Evolutionary conservation across 2,888 invertebrate species (phyloP).

Genomic region (Heteromyza rotundicornis): DNA sequence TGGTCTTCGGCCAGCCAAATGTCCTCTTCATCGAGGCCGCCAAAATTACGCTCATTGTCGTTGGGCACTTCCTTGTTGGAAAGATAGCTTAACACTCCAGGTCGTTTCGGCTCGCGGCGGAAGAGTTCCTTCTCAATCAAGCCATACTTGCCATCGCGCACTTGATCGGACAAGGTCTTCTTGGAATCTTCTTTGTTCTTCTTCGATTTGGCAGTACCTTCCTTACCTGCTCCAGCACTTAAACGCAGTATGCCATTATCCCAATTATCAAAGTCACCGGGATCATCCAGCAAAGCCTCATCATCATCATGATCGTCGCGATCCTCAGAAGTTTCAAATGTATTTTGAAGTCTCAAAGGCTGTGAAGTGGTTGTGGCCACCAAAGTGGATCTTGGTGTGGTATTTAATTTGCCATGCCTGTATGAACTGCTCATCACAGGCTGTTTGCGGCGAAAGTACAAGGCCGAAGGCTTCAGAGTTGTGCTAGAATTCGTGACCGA

Average conservation of each 20-base stretch:
- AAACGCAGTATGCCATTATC: constrained; percentile 73
- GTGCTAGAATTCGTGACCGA: constrained; percentile 33
- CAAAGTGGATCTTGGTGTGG: constrained; percentile 20
- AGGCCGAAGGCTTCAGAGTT: not conserved
- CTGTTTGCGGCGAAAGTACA: constrained; percentile 38
- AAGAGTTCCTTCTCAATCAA: constrained; percentile 86
- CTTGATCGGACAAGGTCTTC: constrained; percentile 87
- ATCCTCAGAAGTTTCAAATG: constrained; percentile 23
- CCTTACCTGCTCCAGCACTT: constrained; percentile 74
- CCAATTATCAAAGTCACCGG: constrained; percentile 64
- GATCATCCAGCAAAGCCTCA: constrained; percentile 57
- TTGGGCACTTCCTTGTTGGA: constrained; percentile 80
- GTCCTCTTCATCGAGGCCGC: constrained; percentile 82
- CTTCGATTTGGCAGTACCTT: constrained; percentile 58
- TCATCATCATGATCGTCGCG: constrained; percentile 47
- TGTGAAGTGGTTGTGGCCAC: constrained; percentile 15
- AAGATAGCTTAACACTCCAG: constrained; percentile 83
- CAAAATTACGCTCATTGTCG: constrained; percentile 80
- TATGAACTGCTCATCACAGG: constrained; percentile 45
- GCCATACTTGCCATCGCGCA: constrained; percentile 89
- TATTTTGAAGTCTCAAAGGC: not conserved
- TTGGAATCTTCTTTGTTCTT: constrained; percentile 72
- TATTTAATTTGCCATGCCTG: constrained; percentile 30
- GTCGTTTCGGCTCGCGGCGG: constrained; percentile 72
- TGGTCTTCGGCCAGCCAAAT: constrained; percentile 92